Conservation (phyloP, 2,888 invertebrate genomes). For the Napeogenes sylphis region DNA sequence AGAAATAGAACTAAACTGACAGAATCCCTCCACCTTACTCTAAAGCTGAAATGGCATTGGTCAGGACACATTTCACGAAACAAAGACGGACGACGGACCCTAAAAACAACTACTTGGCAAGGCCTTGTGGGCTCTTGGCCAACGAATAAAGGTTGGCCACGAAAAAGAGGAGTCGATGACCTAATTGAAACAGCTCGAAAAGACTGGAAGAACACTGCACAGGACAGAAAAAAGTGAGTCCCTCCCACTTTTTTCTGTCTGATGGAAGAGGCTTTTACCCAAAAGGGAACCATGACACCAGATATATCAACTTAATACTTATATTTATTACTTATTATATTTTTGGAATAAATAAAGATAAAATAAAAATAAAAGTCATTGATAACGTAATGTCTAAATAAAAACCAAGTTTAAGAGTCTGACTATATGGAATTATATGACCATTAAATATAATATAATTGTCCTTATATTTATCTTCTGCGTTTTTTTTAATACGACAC, state of each 20-base stretch:
- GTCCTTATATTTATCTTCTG: too few relatives aligned
- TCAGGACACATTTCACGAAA: slow-evolving; percentile 1
- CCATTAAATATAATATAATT: too few relatives aligned
- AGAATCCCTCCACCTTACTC: neutral
- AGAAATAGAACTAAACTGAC: slow-evolving; percentile 1
- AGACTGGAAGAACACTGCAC: slow-evolving; percentile 17
- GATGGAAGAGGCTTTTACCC: slow-evolving; percentile 26
- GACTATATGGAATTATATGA: too few relatives aligned
- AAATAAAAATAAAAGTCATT: too few relatives aligned
- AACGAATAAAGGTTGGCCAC: slow-evolving; percentile 19
- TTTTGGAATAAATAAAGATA: too few relatives aligned
- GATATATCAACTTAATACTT: too few relatives aligned
- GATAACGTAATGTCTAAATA: too few relatives aligned
- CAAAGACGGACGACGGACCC: slow-evolving; percentile 16
- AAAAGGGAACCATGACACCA: neutral
- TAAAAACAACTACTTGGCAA: slow-evolving; percentile 11
- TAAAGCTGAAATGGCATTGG: slow-evolving; percentile 1
- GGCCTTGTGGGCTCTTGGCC: slow-evolving; percentile 2
- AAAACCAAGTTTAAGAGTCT: too few relatives aligned
- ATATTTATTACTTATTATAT: too few relatives aligned
- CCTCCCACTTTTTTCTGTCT: neutral
- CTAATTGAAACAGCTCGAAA: slow-evolving; percentile 16
- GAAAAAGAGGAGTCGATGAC: slow-evolving; percentile 22
- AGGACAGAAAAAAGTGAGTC: slow-evolving; percentile 19
- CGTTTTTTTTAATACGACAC: too few relatives aligned